Conservation (phyloP, 2,888 invertebrate species). For the Rotaria magnacalcarata region DNA sequence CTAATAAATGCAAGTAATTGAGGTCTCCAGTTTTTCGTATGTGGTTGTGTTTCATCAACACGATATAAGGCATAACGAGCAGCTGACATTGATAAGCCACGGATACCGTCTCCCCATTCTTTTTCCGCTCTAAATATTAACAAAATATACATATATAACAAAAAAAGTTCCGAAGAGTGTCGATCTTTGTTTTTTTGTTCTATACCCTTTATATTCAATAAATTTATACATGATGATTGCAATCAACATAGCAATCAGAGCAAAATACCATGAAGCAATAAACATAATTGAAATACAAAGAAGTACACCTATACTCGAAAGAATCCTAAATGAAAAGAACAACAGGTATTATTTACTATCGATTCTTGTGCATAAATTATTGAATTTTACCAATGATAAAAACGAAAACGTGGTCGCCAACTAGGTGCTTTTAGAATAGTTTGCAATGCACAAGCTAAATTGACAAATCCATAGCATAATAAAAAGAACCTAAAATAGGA, state of each 20-base stretch:
- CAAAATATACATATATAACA: background rate
- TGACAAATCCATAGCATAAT: constrained; percentile 99
- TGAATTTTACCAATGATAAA: constrained; percentile 78
- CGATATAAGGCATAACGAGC: constrained; percentile 88
- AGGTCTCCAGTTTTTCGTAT: constrained; percentile 57
- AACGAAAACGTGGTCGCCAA: constrained; percentile 95
- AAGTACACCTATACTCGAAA: constrained; percentile 56
- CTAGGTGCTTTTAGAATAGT: constrained; percentile 85
- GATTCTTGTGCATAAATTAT: background rate
- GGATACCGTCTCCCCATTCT: constrained; percentile 93
- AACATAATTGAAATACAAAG: constrained; percentile 59
- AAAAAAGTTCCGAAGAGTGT: background rate
- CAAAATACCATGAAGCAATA: constrained; percentile 60
- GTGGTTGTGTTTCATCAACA: constrained; percentile 73
- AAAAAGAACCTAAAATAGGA: constrained; percentile 72
- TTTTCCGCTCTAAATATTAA: constrained; percentile 72
- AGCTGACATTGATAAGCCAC: constrained; percentile 91
- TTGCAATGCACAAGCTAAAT: constrained; percentile 94
- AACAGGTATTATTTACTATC: background rate
- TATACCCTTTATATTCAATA: constrained; percentile 58
- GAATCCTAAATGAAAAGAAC: constrained; percentile 46
- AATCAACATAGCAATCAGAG: constrained; percentile 57
- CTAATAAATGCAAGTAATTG: constrained; percentile 7
- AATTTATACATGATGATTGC: constrained; percentile 59
- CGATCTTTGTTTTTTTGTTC: background rate